phyloP scores from a whole-genome alignment of 2,797 vertebrate genomes.

The Bradypus variegatus region DNA sequence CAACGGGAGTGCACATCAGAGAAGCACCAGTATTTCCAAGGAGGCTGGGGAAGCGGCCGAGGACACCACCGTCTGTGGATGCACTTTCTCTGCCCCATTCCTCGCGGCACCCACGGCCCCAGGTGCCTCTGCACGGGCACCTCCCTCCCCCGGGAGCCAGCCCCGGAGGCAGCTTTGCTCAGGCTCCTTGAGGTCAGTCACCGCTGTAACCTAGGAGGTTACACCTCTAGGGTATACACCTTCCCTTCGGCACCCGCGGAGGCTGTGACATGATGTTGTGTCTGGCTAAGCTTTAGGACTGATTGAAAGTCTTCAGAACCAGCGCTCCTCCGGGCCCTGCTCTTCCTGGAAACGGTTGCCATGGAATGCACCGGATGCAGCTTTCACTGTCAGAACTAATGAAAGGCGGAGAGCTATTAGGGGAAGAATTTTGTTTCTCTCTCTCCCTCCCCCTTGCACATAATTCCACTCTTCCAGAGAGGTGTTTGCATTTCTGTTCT shows the following conservation, averaged over 20 bases:
- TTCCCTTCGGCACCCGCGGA: slow-evolving; percentile 28
- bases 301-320: slow-evolving; percentile 61
- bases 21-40: neutral
- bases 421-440: slow-evolving; percentile 17
- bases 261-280: slow-evolving; percentile 62
- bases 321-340: slow-evolving; percentile 44
- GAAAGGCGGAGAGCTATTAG: slow-evolving; percentile 39
- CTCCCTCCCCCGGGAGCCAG: neutral
- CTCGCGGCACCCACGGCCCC: neutral
- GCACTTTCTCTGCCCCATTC: neutral
- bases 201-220: neutral
- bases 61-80: neutral
- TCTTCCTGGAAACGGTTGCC: slow-evolving; percentile 72
- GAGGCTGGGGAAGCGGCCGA: neutral
- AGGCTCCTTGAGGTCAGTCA: neutral
- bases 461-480: slow-evolving; percentile 20
- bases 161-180: neutral
- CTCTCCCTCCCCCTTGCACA: neutral
- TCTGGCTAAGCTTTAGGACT: slow-evolving; percentile 66
- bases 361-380: slow-evolving; percentile 58
- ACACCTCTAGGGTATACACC: neutral
- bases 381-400: slow-evolving; percentile 51
- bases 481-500: slow-evolving; percentile 56
- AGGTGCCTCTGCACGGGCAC: neutral
- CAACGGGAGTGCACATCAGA: neutral